A percentile compares a stretch with the other conserved stretches of the same genome.
Evolutionary conservation across 1,140 invertebrate species (phyloP).

Genomic region (Teleopsis dalmanni): DNA sequence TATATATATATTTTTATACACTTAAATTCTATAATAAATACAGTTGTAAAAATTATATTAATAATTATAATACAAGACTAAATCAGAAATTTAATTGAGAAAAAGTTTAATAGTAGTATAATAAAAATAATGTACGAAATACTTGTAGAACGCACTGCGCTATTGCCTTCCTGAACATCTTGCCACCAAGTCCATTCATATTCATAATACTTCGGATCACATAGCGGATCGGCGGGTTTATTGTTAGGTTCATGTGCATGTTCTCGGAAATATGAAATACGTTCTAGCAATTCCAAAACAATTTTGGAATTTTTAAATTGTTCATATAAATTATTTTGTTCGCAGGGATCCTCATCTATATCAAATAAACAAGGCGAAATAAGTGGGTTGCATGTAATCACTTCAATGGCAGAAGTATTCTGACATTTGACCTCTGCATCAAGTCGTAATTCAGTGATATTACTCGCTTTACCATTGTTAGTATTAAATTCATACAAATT

Average conservation of each 20-base stretch:
- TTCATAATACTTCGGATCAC: constrained; percentile 21
- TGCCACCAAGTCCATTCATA: constrained; percentile 38
- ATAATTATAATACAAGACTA: no score
- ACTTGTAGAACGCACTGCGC: no score
- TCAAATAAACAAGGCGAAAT: constrained; percentile 64
- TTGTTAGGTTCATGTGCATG: constrained; percentile 23
- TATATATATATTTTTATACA: no score
- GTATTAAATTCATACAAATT: constrained; percentile 26
- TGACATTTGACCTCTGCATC: constrained; percentile 44
- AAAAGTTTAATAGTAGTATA: no score
- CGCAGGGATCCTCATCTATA: constrained; percentile 70
- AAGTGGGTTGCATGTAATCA: constrained; percentile 37
- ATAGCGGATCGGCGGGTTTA: constrained; percentile 19
- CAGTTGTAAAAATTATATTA: no score
- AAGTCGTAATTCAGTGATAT: constrained; percentile 38
- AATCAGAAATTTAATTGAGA: no score
- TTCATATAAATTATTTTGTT: constrained; percentile 59
- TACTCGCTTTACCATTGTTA: not conserved
- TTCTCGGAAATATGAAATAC: constrained; percentile 19
- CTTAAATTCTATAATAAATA: no score
- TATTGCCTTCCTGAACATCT: constrained; percentile 18
- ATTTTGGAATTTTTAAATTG: constrained; percentile 17
- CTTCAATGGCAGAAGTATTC: not conserved
- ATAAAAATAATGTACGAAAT: no score
- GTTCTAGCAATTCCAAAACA: constrained; percentile 15